Percentiles rank a stretch among this genome's conserved stretches.
Conservation (phyloP, 2,888 invertebrate species). For the Mesochorus sp. region DNA sequence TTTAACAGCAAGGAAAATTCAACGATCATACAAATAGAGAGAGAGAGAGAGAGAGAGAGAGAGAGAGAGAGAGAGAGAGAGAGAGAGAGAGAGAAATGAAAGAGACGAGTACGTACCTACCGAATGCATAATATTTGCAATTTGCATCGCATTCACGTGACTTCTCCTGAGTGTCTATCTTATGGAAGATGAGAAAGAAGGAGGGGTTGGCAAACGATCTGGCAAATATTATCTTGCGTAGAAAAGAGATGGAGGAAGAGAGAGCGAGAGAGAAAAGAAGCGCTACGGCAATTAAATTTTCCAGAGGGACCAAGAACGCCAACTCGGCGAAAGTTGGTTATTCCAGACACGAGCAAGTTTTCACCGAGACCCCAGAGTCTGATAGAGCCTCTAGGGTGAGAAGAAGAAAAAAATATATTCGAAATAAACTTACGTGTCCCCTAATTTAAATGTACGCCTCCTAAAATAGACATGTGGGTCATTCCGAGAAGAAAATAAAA, state of each 20-base stretch:
- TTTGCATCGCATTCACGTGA: slow-evolving; percentile 50
- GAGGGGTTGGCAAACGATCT: slow-evolving; percentile 57
- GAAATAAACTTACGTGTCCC: slow-evolving; percentile 53
- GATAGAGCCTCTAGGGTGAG: slow-evolving; percentile 9
- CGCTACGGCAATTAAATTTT: slow-evolving; percentile 50
- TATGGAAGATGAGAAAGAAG: slow-evolving; percentile 57
- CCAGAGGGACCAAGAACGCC: background rate
- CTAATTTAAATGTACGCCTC: slow-evolving; percentile 73
- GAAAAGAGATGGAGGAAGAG: background rate
- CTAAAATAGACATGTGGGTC: slow-evolving; percentile 75
- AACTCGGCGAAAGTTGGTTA: slow-evolving; percentile 16
- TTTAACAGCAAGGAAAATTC: slow-evolving; percentile 25
- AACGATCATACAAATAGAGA: background rate
- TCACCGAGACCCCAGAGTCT: background rate
- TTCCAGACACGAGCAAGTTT: slow-evolving; percentile 24
- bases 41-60: slow-evolving; percentile 6
- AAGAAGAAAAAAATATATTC: slow-evolving; percentile 51
- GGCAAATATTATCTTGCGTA: slow-evolving; percentile 65
- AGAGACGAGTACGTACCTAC: slow-evolving; percentile 17
- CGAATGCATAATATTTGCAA: slow-evolving; percentile 50
- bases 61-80: slow-evolving; percentile 12
- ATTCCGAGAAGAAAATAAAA: slow-evolving; percentile 64
- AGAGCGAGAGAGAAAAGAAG: slow-evolving; percentile 19
- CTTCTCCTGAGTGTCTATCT: slow-evolving; percentile 23
- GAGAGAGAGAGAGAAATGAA: slow-evolving; percentile 10